phyloP scores from a whole-genome alignment of 2,797 vertebrate species.

The Halcyon leucocephala region DNA sequence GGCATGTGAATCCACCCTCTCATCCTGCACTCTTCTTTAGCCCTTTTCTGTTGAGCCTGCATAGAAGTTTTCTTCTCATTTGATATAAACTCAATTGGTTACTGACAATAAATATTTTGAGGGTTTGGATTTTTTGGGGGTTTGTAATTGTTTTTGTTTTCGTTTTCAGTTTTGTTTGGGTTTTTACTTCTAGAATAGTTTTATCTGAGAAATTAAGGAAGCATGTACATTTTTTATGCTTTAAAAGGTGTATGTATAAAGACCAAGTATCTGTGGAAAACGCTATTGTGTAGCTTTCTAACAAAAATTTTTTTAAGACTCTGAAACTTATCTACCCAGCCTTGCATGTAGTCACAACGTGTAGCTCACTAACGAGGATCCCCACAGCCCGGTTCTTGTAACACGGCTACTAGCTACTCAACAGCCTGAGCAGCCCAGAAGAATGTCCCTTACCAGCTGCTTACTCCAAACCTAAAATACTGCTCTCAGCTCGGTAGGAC shows the following conservation, averaged over 20 bases:
- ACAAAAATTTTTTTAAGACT: background rate
- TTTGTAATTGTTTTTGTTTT: background rate
- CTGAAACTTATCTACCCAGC: background rate
- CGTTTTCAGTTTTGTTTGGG: background rate
- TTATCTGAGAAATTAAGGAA: background rate
- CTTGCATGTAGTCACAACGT: fast-evolving
- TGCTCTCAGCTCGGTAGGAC: background rate
- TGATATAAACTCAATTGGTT: background rate
- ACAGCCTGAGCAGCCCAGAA: background rate
- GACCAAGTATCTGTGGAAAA: background rate
- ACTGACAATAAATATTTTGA: background rate
- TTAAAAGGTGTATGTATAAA: background rate
- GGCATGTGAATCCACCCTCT: background rate
- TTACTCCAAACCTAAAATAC: background rate
- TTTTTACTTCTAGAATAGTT: background rate
- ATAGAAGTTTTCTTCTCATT: background rate
- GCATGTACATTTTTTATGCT: fast-evolving
- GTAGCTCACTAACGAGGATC: fast-evolving
- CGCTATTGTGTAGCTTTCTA: background rate
- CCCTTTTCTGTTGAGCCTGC: background rate
- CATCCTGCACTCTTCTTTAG: background rate
- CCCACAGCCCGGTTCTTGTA: background rate
- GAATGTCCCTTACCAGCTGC: background rate
- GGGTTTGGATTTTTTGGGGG: fast-evolving
- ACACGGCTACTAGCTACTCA: background rate